A percentile compares a stretch with the other conserved stretches of the same genome.
These are phyloP conservation scores for Calephelis virginiensis DNA, from an alignment of 1,140 invertebrate genomes.

Conservation along the genomic window DNA sequence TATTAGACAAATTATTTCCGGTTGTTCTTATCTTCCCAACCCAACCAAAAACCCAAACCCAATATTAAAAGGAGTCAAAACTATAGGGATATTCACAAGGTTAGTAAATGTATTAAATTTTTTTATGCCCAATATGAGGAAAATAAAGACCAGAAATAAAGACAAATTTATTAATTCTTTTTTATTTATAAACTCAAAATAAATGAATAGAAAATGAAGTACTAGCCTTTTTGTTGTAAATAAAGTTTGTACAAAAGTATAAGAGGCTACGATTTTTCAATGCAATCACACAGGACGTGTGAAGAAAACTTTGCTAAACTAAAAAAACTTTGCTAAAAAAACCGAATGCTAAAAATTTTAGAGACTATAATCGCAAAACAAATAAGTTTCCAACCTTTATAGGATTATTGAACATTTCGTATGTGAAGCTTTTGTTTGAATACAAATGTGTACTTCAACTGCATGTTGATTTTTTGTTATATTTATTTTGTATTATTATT, in stretches of 20 bases:
- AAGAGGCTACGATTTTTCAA: background rate
- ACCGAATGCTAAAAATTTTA: background rate
- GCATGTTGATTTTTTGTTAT: conserved; percentile 11
- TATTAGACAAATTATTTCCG: no score
- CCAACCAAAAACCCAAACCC: no score
- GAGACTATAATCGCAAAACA: background rate
- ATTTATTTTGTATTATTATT: conserved; percentile 13
- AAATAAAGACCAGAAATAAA: no score
- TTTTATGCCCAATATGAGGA: no score
- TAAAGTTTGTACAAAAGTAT: background rate
- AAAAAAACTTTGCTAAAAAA: no score
- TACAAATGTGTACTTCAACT: conserved; percentile 4
- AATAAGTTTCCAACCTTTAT: background rate
- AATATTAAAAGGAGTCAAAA: no score
- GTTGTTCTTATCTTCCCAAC: no score
- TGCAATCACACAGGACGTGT: no score
- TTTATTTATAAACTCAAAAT: no score
- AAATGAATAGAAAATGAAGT: background rate
- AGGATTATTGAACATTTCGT: conserved; percentile 12
- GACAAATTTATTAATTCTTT: background rate
- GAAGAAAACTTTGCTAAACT: no score
- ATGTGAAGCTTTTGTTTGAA: conserved; percentile 11
- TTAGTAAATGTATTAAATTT: no score
- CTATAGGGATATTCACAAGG: no score
- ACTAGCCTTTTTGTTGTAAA: background rate